Base-by-base conservation (phyloP, 2,888 invertebrate genomes). In the Eupithecia tripunctaria region DNA sequence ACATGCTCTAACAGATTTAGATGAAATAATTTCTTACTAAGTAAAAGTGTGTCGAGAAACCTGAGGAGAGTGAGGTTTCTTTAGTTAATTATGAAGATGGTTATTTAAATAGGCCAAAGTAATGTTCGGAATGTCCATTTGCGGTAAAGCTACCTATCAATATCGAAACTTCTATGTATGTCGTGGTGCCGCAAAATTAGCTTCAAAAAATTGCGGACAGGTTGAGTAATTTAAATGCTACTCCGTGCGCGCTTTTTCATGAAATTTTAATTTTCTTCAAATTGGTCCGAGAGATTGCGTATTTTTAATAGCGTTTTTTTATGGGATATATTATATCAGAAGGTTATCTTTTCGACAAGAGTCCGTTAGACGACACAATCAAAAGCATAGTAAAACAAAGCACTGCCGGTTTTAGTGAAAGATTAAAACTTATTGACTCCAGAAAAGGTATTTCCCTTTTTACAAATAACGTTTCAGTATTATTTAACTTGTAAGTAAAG, bases 261-360 rank as follows among this genome's bases (percentile, higher is more conserved):
- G 67, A 51, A 63, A 71, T 67, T 67, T 51, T 27, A 67, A 65
- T 65, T 70, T n/a, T 47, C 60, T 60, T 60, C 8, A 60, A 60
- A 62, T 62, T 62, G 36, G 62, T 62, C n/a, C 62, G 62, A 32
- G 60, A 27, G n/a, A 29, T 29, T 12, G 60, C 29, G 36, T 62
- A 25, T 29, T 60, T 62, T 62, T 62, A 32, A 18, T 36, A 18
- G n/a, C 5, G 63, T 36, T 36, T 36, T 29, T 62, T 63, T 63
- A 36, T 36, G 63, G 60, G 21, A 60, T 60, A 56, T 56, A n/a
- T 25, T 51, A 51, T 51, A 21, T 51, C 51, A 21, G 51, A 10
- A 25, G 21, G 56, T 56, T n/a, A 5, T 7, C 51, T 21, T 47
- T 47, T 6, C n/a, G n/a, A n/a, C n/a, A 2, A 21, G 12, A 25